Evolutionary conservation across 2,113 vertebrate species (phyloP).

Genomic region (Rallus limicola): DNA sequence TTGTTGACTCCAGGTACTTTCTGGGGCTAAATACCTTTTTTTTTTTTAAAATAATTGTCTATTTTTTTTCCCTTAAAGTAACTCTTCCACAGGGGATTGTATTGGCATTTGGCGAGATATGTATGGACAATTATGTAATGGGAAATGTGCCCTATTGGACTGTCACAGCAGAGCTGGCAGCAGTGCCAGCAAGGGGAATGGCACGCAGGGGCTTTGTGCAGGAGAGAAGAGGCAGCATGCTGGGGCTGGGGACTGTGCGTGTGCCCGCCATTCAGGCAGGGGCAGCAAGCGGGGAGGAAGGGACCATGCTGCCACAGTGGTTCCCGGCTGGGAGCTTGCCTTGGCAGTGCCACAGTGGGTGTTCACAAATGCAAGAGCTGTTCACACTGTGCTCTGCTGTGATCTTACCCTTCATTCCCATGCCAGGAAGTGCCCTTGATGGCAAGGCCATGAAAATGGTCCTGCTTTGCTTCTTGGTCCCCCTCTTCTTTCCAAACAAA

Average conservation of each 20-base stretch:
- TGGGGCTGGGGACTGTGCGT: fast-evolving
- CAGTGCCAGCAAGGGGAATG: neutral
- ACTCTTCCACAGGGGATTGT: neutral
- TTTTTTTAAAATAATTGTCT: neutral
- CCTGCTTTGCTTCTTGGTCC: neutral
- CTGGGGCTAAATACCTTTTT: neutral
- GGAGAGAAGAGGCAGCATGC: neutral
- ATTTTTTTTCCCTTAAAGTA: neutral
- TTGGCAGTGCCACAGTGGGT: neutral
- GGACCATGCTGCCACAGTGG: fast-evolving
- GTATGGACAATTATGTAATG: constrained; percentile 43
- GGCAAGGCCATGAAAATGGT: fast-evolving
- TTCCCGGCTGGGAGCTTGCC: neutral
- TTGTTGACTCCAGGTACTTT: neutral
- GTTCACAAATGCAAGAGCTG: neutral
- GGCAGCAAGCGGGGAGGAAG: neutral
- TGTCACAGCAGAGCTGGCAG: neutral
- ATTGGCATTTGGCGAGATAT: neutral
- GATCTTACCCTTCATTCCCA: fast-evolving
- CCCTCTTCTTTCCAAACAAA: neutral
- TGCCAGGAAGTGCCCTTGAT: neutral
- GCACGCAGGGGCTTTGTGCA: neutral
- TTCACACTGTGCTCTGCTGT: neutral
- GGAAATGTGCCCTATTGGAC: neutral
- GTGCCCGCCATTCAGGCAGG: fast-evolving